phyloP scores from a whole-genome alignment of 2,888 invertebrate genomes.

The Drosophila ustulata region DNA sequence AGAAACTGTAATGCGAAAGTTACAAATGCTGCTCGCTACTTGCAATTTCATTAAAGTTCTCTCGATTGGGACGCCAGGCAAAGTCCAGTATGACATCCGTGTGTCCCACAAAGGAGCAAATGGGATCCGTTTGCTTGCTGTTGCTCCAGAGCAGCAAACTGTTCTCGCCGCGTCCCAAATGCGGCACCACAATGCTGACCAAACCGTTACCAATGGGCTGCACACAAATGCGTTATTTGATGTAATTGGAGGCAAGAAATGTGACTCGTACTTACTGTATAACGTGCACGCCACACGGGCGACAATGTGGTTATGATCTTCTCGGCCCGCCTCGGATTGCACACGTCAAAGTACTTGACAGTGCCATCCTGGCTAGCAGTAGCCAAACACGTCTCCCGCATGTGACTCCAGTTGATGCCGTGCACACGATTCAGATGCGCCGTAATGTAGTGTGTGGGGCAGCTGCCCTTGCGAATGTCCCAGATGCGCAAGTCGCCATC shows the following conservation, averaged over 20 bases:
- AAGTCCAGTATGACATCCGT: conserved; percentile 97
- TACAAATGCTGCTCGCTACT: conserved; percentile 15
- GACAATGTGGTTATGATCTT: conserved; percentile 92
- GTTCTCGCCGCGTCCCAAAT: conserved; percentile 94
- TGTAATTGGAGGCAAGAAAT: neutral
- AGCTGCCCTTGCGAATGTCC: conserved; percentile 95
- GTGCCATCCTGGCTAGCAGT: conserved; percentile 98
- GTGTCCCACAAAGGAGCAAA: conserved; percentile 97
- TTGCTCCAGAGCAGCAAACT: conserved; percentile 92
- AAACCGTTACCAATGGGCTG: conserved; percentile 96
- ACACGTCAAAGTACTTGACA: conserved; percentile 97
- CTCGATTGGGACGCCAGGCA: conserved; percentile 93
- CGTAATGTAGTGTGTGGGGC: conserved; percentile 96
- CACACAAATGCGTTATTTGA: neutral
- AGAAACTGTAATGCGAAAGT: neutral
- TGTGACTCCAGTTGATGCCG: conserved; percentile 97
- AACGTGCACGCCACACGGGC: conserved; percentile 97
- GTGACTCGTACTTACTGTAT: conserved; percentile 87
- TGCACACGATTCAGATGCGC: conserved; percentile 95
- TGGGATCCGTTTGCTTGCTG: conserved; percentile 89
- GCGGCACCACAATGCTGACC: conserved; percentile 96
- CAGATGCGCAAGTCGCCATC: conserved; percentile 98
- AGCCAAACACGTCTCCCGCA: conserved; percentile 92
- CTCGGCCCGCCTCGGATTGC: conserved; percentile 93
- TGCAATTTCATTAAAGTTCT: conserved; percentile 83